Percentiles rank a stretch among this genome's conserved stretches.
Evolutionary conservation across 92 coral and sea anemone species (phyloP).

Genomic region (Porites lobata): DNA sequence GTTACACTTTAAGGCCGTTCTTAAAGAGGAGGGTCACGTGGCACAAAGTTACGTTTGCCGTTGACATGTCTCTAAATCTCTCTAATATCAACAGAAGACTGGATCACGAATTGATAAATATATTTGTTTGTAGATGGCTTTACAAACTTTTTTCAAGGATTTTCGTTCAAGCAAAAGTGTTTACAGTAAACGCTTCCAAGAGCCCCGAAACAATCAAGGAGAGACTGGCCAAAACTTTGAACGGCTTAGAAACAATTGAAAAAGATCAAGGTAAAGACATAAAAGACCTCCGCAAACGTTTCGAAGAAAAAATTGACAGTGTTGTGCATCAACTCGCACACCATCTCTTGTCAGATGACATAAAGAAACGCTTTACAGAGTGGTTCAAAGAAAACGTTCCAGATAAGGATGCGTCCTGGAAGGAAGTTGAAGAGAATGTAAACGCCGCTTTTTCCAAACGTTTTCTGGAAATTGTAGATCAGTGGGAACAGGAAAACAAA

Average conservation of each 20-base stretch:
- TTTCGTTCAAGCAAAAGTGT: conserved; percentile 10
- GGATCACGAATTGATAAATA: too few relatives aligned
- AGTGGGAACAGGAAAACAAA: conserved; percentile 47
- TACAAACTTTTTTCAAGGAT: conserved; percentile 13
- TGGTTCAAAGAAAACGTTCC: conserved; percentile 29
- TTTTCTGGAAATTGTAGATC: not conserved
- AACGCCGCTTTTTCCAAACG: not conserved
- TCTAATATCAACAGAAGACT: too few relatives aligned
- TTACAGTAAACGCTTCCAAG: not conserved
- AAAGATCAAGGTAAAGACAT: not conserved
- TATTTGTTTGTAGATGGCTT: conserved; percentile 29
- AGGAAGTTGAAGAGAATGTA: not conserved
- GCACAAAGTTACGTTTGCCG: too few relatives aligned
- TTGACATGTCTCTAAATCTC: too few relatives aligned
- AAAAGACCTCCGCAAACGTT: not conserved
- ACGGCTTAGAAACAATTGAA: not conserved
- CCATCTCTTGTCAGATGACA: not conserved
- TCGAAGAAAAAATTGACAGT: not conserved
- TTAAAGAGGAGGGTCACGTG: too few relatives aligned
- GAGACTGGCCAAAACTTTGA: not conserved
- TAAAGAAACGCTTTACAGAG: not conserved
- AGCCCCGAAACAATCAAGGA: not conserved
- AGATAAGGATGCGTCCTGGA: conserved; percentile 19
- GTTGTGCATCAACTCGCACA: not conserved
- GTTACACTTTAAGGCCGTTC: too few relatives aligned